A percentile compares a stretch with the other conserved stretches of the same genome.
These are phyloP conservation scores for Colostygia pectinataria DNA, from an alignment of 2,888 invertebrate genomes.

Conservation along the genomic window DNA sequence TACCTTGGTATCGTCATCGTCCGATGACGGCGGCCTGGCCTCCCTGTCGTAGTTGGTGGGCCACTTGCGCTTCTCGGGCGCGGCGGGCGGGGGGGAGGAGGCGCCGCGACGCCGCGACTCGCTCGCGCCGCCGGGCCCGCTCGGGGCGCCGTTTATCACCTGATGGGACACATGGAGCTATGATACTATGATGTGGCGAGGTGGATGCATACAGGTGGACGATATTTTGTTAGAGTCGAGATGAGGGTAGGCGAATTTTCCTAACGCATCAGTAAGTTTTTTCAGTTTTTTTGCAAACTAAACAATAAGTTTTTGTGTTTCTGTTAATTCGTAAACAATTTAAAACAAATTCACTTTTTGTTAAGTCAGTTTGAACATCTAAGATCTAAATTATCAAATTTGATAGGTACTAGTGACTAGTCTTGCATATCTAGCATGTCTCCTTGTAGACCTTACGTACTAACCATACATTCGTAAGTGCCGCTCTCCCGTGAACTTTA, in stretches of 20 bases:
- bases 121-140: constrained; percentile 44
- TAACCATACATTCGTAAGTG: constrained; percentile 11
- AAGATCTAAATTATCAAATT: no score
- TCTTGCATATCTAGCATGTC: constrained; percentile 6
- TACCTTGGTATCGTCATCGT: constrained; percentile 75
- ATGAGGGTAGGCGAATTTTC: constrained; percentile 9
- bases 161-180: constrained; percentile 37
- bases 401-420: no score
- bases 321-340: no score
- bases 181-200: constrained; percentile 7
- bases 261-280: no score
- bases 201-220: constrained; percentile 3
- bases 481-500: no score
- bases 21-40: constrained; percentile 56
- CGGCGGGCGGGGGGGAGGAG: constrained; percentile 78
- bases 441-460: constrained; percentile 14
- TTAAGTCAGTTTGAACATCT: no score
- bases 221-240: neutral
- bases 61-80: constrained; percentile 89
- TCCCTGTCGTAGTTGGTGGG: constrained; percentile 57
- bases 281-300: no score
- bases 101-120: constrained; percentile 71
- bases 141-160: constrained; percentile 74
- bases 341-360: no score
- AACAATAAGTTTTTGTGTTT: no score